Base-by-base conservation (phyloP, 2,888 invertebrate genomes). In the Dusona sp. region DNA sequence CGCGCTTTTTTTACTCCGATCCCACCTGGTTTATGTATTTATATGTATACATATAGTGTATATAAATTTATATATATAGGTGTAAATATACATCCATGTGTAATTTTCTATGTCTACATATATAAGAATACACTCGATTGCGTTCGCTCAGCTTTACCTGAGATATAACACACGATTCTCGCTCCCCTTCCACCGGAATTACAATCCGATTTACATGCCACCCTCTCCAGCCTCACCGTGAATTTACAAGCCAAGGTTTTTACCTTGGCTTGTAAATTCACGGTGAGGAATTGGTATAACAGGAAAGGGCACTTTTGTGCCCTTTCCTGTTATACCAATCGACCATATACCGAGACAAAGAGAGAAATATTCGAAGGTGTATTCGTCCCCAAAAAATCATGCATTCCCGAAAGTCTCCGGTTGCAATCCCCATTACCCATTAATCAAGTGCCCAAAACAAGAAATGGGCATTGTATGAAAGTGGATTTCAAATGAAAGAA, bases 211-310 rank as follows among this genome's bases (percentile, higher is more conserved):
- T 93, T 93, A 93, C 93, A 92, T 85, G 88, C 81, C 79, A 72
- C 83, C 72, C 65, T 64, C 83, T 54, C 64, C 65, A 78, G 91
- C 91, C 90, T 89, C 88, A 90, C 57, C 90, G 91, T 89, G 90
- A 92, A 93, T 92, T 92, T 92, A 93, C 93, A 93, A 92, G 92
- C 92, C 79, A 91, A 88, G 91, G 82, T 89, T n/a, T n/a, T n/a
- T n/a, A n/a, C n/a, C n/a, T n/a, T n/a, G n/a, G n/a, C n/a, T n/a
- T n/a, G n/a, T n/a, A n/a, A n/a, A n/a, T n/a, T n/a, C n/a, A n/a
- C n/a, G n/a, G n/a, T n/a, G n/a, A n/a, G n/a, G n/a, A n/a, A n/a
- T n/a, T n/a, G n/a, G n/a, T n/a, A n/a, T n/a, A n/a, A n/a, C n/a
- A n/a, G n/a, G n/a, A n/a, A n/a, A n/a, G n/a, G n/a, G n/a, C n/a